A percentile compares a stretch with the other conserved stretches of the same genome.
phyloP scores from a whole-genome alignment of 2,888 invertebrate species.

The Volucella zonaria region DNA sequence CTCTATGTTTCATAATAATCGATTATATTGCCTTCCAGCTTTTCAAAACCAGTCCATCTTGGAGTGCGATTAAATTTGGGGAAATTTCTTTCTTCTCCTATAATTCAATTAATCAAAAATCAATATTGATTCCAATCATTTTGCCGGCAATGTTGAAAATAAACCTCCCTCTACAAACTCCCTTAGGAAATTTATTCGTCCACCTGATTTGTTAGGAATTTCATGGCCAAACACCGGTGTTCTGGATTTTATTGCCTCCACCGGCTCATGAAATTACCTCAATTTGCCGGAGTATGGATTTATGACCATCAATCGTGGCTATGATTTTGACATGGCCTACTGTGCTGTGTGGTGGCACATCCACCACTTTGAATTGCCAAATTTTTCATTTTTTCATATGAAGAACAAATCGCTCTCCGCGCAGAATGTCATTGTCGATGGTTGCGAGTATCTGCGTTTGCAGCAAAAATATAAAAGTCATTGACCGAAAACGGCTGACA shows the following conservation, averaged over 20 bases:
- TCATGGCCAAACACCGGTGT: conserved; percentile 39
- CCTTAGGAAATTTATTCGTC: not conserved
- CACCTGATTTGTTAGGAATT: conserved; percentile 23
- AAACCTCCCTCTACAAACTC: not conserved
- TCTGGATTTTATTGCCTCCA: conserved; percentile 40
- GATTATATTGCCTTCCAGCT: too few relatives aligned
- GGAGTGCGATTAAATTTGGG: not conserved
- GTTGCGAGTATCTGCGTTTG: too few relatives aligned
- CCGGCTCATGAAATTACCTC: conserved; percentile 17
- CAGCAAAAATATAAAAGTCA: conserved; percentile 7
- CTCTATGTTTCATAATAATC: too few relatives aligned
- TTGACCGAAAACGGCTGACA: conserved; percentile 20
- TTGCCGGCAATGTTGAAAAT: not conserved
- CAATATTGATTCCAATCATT: conserved; percentile 36
- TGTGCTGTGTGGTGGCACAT: not conserved
- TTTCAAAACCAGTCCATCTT: not conserved
- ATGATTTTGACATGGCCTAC: conserved; percentile 13
- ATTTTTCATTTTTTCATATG: not conserved
- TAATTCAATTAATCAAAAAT: conserved; percentile 21
- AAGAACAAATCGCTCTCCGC: too few relatives aligned
- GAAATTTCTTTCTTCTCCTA: not conserved
- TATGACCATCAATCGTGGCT: conserved; percentile 11
- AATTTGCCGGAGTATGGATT: conserved; percentile 19
- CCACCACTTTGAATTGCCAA: not conserved
- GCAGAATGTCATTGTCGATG: too few relatives aligned